Base-by-base conservation (phyloP, 2,113 vertebrate species). In the Sylvietta virens region DNA sequence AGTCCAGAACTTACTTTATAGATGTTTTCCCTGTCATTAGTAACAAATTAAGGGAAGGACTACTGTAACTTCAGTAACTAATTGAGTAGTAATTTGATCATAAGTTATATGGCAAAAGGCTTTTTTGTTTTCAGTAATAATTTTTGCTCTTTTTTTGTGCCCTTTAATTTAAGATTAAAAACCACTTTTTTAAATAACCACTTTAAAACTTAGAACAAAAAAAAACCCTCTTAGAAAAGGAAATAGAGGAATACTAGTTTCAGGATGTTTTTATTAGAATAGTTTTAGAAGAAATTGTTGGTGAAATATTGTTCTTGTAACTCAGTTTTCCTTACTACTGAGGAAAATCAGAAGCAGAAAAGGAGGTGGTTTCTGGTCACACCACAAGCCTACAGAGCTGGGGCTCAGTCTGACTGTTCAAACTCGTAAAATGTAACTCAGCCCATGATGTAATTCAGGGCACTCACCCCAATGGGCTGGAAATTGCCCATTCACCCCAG, bases 291-390 rank as follows among this genome's bases (percentile, higher is more conserved):
- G n/a, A 94, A 95, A 96, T 86, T 93, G 76, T 87, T 90, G 56
- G 61, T 95, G 92, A 96, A 96, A 93, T 95, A 95, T 86, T 96
- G 88, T 93, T 94, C 80, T 94, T 93, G 80, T 94, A 96, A 79
- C 69, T 94, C 86, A 93, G 90, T 94, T 96, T 96, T 96, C 80
- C 92, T 91, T 92, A 96, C 93, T 88, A 57, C 53, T 88, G 87
- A 96, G 90, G 88, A 96, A 95, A 97, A 96, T 95, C 80, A 95
- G 93, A 96, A 96, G 95, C 90, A 93, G 93, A 95, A 95, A 96
- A 96, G 57, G 79, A 94, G 94, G 92, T 93, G 93, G 94, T 95
- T 96, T 95, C 64, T 97, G 95, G 92, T 95, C 93, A 86, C 61
- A 97, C 92, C 93, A 51, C 85, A 96, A 92, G 16, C 33, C 76